Percentiles rank a stretch among this genome's conserved stretches.
phyloP scores from a whole-genome alignment of 2,797 vertebrate genomes.

The Pampus argenteus region DNA sequence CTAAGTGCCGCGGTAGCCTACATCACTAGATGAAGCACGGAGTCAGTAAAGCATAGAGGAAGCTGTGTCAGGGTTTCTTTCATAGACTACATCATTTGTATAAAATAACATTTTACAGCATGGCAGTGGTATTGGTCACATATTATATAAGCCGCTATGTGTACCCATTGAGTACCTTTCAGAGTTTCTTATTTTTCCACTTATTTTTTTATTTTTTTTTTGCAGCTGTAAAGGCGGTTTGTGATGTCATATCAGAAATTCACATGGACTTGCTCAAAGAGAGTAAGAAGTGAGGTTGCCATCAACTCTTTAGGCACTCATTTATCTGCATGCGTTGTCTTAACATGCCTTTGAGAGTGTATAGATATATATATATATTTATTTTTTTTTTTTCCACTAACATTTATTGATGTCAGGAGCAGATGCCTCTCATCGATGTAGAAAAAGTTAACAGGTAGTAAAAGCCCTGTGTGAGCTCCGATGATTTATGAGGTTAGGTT shows the following conservation, averaged over 20 bases:
- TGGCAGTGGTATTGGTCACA: conserved; percentile 75
- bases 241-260: conserved; percentile 52
- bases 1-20: conserved; percentile 67
- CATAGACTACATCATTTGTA: conserved; percentile 47
- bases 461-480: conserved; percentile 65
- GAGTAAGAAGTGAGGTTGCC: conserved; percentile 68
- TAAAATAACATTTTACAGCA: conserved; percentile 66
- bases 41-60: conserved; percentile 55
- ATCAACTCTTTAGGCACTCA: conserved; percentile 75
- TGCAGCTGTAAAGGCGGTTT: conserved; percentile 51
- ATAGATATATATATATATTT: background rate
- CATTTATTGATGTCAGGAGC: conserved; percentile 33
- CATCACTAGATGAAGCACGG: conserved; percentile 66
- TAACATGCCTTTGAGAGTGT: conserved; percentile 73
- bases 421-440: conserved; percentile 59
- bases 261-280: conserved; percentile 45
- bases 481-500: conserved; percentile 75
- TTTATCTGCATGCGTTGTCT: conserved; percentile 74
- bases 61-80: conserved; percentile 47
- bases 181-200: conserved; percentile 20
- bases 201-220: conserved; percentile 35
- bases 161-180: conserved; percentile 33
- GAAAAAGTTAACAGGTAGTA: conserved; percentile 64
- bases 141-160: conserved; percentile 26
- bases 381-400: conserved; percentile 37